These are phyloP conservation scores for Colletes latitarsis DNA, from an alignment of 1,140 invertebrate species.

Conservation along the genomic window DNA sequence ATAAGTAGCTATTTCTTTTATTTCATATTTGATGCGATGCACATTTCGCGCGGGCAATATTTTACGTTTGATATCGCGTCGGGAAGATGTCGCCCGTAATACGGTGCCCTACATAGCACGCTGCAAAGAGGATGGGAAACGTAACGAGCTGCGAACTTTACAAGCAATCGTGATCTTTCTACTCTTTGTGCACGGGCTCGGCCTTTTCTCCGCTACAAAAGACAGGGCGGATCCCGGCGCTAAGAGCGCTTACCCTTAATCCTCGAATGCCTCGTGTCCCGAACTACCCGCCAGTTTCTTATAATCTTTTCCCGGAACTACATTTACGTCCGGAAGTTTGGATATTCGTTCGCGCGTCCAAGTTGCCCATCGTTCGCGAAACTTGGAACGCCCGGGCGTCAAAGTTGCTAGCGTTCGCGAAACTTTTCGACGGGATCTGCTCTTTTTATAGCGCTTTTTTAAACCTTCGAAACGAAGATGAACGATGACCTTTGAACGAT, in stretches of 20 bases:
- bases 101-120: too few relatives aligned
- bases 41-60: too few relatives aligned
- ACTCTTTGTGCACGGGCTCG: background rate
- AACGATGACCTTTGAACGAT: too few relatives aligned
- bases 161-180: background rate
- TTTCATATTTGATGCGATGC: too few relatives aligned
- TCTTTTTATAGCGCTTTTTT: too few relatives aligned
- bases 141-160: background rate
- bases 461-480: too few relatives aligned
- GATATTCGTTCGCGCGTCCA: background rate
- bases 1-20: too few relatives aligned
- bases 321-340: background rate
- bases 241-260: constrained; percentile 4
- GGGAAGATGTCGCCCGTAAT: too few relatives aligned
- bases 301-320: background rate
- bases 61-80: too few relatives aligned
- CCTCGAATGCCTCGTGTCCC: background rate
- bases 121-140: too few relatives aligned
- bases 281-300: background rate
- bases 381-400: background rate
- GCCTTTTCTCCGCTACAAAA: background rate
- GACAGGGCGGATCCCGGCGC: background rate
- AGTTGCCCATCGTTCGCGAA: background rate
- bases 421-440: background rate
- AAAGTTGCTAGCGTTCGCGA: background rate